A percentile compares a stretch with the other conserved stretches of the same genome.
Evolutionary conservation across 2,888 invertebrate genomes (phyloP).

Genomic region (Chymomyza caudatula): DNA sequence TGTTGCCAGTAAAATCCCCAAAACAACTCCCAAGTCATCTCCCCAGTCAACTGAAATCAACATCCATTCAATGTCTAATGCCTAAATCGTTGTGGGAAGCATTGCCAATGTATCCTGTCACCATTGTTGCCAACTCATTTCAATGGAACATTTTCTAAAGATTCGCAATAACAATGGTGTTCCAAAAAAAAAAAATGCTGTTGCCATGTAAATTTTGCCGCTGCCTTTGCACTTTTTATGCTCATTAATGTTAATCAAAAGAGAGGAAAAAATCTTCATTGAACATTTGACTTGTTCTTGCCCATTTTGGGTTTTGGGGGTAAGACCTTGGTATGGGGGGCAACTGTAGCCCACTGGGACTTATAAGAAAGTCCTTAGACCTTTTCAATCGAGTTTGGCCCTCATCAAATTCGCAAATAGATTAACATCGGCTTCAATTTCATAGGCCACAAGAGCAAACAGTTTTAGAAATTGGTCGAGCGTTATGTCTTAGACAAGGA

Average conservation of each 20-base stretch:
- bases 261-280: constrained; percentile 23
- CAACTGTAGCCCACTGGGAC: constrained; percentile 22
- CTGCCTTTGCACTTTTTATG: constrained; percentile 70
- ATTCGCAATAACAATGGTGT: constrained; percentile 38
- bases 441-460: constrained; percentile 68
- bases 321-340: neutral
- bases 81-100: constrained; percentile 61
- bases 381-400: neutral
- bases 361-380: neutral
- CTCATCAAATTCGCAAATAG: constrained; percentile 10
- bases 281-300: constrained; percentile 9
- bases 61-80: constrained; percentile 55
- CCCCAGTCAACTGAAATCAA: neutral
- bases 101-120: constrained; percentile 23
- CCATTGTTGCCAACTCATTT: constrained; percentile 50
- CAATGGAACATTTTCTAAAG: constrained; percentile 53
- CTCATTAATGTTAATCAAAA: constrained; percentile 69
- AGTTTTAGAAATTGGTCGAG: constrained; percentile 49
- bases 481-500: constrained; percentile 17
- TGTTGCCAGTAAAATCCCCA: neutral
- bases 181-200: constrained; percentile 21
- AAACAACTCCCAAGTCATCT: neutral
- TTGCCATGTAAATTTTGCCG: constrained; percentile 66
- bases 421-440: constrained; percentile 67
- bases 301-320: constrained; percentile 5